Base-by-base conservation (phyloP, 2,888 invertebrate genomes). In the Gibbula magus region DNA sequence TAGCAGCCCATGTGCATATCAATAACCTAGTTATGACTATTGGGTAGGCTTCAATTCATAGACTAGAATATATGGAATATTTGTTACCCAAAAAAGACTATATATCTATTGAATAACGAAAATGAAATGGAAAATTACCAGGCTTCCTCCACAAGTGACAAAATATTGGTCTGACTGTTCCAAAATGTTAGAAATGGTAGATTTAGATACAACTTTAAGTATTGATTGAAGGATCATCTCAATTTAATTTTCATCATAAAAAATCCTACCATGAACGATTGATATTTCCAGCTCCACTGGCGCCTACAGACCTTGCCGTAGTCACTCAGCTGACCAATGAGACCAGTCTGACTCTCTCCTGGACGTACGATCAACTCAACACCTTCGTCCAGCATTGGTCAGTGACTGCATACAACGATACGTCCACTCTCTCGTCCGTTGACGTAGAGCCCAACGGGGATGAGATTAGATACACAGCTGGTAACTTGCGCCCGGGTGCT, bases 311-410 rank as follows among this genome's bases (percentile, higher is more conserved):
- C 39, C 73, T 87, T 0, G 52, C 29, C 4, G 73, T 83, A 0
- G 45, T 82, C 7, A 74, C 74, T 18, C 78, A 82, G 13, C 74
- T 73, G 16, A 86, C 87, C 7, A 86, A 85, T 1, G 82, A 82
- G 5, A 77, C 66, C 22, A 81, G 80, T 18, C 79, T 87, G 4
- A 83, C 81, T 2, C 73, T 89, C 1, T 76, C 78, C 16, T 89
- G 89, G 89, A 74, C 77, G 2, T 87, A 88, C 53, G 77, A 87
- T 22, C 74, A 73, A 10, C 74, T 61, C 10, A 25, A 79, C 16
- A 87, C 88, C 35, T 88, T 79, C 70, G 84, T 84, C 1, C 84
- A 88, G 73, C 78, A 77, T 22, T 89, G 88, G 88, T 51, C 76
- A 4, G 52, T 88, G 8, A 81, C 82, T 18, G 86, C 85, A 67